Evolutionary conservation across 2,797 vertebrate species (phyloP).

Genomic region (Dipus sagitta): DNA sequence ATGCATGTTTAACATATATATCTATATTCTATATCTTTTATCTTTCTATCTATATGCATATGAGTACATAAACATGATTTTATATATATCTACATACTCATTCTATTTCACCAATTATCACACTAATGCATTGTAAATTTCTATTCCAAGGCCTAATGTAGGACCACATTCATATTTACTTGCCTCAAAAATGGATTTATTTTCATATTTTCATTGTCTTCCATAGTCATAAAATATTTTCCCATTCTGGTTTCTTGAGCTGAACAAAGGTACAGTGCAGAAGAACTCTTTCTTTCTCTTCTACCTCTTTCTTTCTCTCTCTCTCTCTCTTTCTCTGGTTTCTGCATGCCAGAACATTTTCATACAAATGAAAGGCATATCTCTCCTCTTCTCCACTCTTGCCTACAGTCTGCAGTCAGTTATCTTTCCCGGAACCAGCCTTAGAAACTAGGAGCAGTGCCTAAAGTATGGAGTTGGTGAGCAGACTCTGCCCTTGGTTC

Average conservation of each 20-base stretch:
- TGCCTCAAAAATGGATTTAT: neutral
- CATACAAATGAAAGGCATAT: neutral
- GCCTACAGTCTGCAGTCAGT: too few species aligned
- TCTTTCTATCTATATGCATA: neutral
- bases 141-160: neutral
- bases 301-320: too few species aligned
- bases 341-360: neutral
- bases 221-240: neutral
- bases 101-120: neutral
- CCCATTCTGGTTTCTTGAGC: neutral
- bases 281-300: neutral
- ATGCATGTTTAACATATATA: neutral
- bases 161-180: neutral
- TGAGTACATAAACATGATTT: neutral
- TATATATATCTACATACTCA: neutral
- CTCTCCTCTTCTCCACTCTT: too few species aligned
- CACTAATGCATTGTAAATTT: neutral
- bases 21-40: neutral
- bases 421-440: neutral
- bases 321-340: neutral
- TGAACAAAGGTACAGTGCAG: neutral
- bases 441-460: neutral
- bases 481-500: neutral
- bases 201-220: conserved; percentile 11
- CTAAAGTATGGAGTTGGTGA: neutral